Evolutionary conservation across 2,113 vertebrate species (phyloP), one percentile per base, ranked within the genome.

Genomic region (Microtus ochrogaster): DNA sequence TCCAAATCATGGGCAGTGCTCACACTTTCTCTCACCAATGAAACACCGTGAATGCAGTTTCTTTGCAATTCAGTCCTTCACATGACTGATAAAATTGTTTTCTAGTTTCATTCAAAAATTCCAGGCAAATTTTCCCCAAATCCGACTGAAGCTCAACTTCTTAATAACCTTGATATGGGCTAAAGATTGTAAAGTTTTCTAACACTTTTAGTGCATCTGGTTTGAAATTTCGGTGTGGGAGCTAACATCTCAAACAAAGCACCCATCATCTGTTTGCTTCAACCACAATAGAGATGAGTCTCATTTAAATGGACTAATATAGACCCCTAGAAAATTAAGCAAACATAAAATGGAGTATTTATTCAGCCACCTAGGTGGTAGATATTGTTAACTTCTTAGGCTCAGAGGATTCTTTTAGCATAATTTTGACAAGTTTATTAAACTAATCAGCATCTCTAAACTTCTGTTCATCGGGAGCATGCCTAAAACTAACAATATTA

Each of bases 291-390:
- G 61, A 92, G 70, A 72, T 63, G 73, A 77, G n/a, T 82, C 44
- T 49, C 30, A 77, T 84, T 89, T 58, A 77, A 89, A 77, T 33
- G 22, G 8, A 61, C 30, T 83, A 66, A 92, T 68, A 41, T 39
- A 89, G 2, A 89, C 22, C 84, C n/a, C 39, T 68, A 52, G 76
- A 83, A 92, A 58, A 92, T 39, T 74, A 76, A 47, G 39, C 79
- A 24, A 92, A 89, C 91, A 89, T 16, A 68, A 76, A 65, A 58
- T 61, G 89, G 76, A 63, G 44, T 82, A 88, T 52, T 39, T 92
- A 58, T 68, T 83, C 47, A 92, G 26, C 44, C 12, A 58, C 68
- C 30, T 89, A 28, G n/a, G 30, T 47, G 24, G 7, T 58, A 7
- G 12, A 83, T 44, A 49, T 12, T 74, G 26, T n/a, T 66, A 89